Evolutionary conservation across 2,113 vertebrate genomes (phyloP).

Genomic region (Regulus satrapa): DNA sequence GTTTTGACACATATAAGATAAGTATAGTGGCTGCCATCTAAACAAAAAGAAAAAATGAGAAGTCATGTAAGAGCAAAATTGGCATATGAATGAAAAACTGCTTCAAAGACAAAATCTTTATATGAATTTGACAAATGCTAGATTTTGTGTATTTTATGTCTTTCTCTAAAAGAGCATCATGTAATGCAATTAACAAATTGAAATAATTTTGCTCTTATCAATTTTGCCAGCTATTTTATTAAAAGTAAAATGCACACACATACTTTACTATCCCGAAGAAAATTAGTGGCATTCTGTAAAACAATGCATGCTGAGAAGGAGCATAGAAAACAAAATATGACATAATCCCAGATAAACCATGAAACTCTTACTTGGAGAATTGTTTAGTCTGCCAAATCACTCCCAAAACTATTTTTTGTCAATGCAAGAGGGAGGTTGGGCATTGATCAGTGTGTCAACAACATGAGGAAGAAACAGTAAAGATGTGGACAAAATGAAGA

Average conservation of each 20-base stretch:
- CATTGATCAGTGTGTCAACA: background rate
- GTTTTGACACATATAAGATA: conserved; percentile 76
- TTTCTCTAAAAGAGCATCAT: background rate
- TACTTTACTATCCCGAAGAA: background rate
- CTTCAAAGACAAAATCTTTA: background rate
- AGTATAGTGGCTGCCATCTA: conserved; percentile 78
- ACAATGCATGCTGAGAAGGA: background rate
- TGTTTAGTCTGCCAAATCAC: background rate
- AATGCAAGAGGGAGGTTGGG: background rate
- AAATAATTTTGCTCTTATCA: background rate
- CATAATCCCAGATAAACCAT: background rate
- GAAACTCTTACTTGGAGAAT: background rate
- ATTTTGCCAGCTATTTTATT: background rate
- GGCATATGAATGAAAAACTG: background rate
- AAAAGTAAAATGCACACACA: background rate
- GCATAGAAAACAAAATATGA: background rate
- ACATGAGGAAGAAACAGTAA: background rate
- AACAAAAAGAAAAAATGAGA: conserved; percentile 20
- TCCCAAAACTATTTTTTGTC: background rate
- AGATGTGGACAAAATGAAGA: background rate
- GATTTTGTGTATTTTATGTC: fast-evolving
- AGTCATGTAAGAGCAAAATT: background rate
- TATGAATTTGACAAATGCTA: background rate
- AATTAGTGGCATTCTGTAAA: background rate
- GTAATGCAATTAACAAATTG: background rate